These are phyloP conservation scores for Potamarius usumacintae DNA, from an alignment of 2,113 vertebrate genomes.

Conservation along the genomic window DNA sequence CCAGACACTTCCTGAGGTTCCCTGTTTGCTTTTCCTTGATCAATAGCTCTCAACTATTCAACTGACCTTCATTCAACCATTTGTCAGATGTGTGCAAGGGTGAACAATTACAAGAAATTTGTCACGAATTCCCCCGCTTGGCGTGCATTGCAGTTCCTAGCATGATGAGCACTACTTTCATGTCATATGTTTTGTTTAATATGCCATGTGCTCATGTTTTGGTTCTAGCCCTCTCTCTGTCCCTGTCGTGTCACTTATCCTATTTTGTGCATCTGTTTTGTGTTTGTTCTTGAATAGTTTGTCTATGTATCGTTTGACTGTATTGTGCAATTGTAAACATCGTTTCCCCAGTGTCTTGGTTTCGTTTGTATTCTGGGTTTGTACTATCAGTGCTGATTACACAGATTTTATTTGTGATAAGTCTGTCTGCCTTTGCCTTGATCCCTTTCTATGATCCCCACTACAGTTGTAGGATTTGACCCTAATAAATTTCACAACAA, in stretches of 20 bases:
- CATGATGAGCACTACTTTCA: not conserved
- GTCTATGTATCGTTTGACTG: not conserved
- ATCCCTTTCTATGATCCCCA: not conserved
- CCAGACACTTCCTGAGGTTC: slow-evolving; percentile 40
- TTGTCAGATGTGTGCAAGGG: not conserved
- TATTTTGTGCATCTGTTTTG: not conserved
- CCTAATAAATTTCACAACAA: not conserved
- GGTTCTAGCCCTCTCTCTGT: not conserved
- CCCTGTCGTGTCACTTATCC: not conserved
- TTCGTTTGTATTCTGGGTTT: not conserved
- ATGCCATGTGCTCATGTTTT: not conserved
- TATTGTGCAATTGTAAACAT: not conserved
- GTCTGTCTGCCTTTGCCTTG: not conserved
- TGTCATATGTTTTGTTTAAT: not conserved
- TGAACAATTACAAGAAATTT: not conserved
- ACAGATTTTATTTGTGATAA: not conserved
- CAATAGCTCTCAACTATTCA: not conserved
- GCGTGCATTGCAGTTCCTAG: not conserved
- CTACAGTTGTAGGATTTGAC: not conserved
- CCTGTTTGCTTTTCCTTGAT: slow-evolving; percentile 39
- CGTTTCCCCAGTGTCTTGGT: not conserved
- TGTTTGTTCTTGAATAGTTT: not conserved
- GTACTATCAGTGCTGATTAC: not conserved
- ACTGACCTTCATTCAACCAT: not conserved
- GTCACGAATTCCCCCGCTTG: not conserved